Conservation (phyloP, 2,113 vertebrate genomes). For the Paramormyrops kingsleyae region DNA sequence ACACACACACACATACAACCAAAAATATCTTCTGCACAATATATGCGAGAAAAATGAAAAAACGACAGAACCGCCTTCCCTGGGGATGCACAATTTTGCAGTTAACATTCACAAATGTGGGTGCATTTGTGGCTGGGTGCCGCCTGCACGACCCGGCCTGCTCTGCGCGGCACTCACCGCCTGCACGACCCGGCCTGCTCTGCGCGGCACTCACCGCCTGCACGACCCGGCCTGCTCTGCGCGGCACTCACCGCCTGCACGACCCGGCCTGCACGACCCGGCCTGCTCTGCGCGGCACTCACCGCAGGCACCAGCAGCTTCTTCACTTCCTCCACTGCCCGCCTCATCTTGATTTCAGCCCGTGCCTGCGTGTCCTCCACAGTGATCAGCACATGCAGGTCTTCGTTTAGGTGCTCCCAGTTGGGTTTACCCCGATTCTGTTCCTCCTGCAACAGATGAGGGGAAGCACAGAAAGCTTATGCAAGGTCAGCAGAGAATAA, state of each 20-base stretch:
- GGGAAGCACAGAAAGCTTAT: neutral
- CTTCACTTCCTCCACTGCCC: constrained; percentile 72
- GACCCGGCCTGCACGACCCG: too few relatives aligned
- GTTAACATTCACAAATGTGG: neutral
- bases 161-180: constrained; percentile 55
- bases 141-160: too few relatives aligned
- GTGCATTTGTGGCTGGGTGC: neutral
- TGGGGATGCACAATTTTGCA: neutral
- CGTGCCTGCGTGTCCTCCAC: constrained; percentile 71
- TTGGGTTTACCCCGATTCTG: constrained; percentile 76
- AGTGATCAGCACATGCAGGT: constrained; percentile 71
- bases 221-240: too few relatives aligned
- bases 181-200: too few relatives aligned
- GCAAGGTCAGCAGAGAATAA: neutral
- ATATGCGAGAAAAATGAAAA: neutral
- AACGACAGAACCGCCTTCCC: neutral
- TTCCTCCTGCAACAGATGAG: constrained; percentile 57
- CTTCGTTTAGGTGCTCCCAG: constrained; percentile 76
- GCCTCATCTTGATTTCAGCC: constrained; percentile 71
- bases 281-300: constrained; percentile 39
- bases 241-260: constrained; percentile 44
- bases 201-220: constrained; percentile 59
- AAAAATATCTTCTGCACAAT: neutral
- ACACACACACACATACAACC: neutral
- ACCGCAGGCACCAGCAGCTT: constrained; percentile 76